Evolutionary conservation across 2,888 invertebrate genomes (phyloP), one percentile per base, ranked within the genome.

Genomic region (Ornithoptera alexandrae): DNA sequence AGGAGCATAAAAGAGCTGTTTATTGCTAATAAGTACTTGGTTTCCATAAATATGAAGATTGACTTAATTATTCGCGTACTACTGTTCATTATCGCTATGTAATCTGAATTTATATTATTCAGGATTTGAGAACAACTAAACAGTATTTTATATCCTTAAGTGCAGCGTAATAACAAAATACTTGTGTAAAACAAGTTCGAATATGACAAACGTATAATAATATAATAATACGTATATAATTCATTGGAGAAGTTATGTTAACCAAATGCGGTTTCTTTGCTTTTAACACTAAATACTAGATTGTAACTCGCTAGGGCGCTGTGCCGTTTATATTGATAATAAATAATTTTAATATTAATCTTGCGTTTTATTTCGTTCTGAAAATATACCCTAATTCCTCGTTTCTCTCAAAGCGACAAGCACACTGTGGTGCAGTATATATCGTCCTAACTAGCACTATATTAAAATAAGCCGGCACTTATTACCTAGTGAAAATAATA

Each of bases 231-330:
- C 22, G 22, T 22, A 22, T 22, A 22, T 22, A 69, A 60, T 68
- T 64, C 59, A 61, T 68, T 68, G 50, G 63, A 72, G 68, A 69
- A 62, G 68, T 71, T 81, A 82, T 79, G 81, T 80, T 80, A 80
- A 82, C 78, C 72, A 18, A 71, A 39, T 67, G 79, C 70, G 72
- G 79, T 78, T 78, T 74, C 71, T 74, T 83, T 85, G 86, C 88
- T 87, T 87, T 81, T 84, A 83, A 82, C 80, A 81, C 82, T 86
- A 86, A 82, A 82, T 81, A 62, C 59, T 75, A 72, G 67, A 57
- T 64, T 64, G 64, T 70, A 79, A 82, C 79, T 81, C 84, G 84
- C 84, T 85, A 85, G 83, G 79, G 77, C 77, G 81, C 80, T 77
- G 74, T 73, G 77, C 73, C 79, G 80, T 81, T 81, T 60, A 78